Conservation (phyloP, 2,888 invertebrate genomes). For the Macaria notata region DNA sequence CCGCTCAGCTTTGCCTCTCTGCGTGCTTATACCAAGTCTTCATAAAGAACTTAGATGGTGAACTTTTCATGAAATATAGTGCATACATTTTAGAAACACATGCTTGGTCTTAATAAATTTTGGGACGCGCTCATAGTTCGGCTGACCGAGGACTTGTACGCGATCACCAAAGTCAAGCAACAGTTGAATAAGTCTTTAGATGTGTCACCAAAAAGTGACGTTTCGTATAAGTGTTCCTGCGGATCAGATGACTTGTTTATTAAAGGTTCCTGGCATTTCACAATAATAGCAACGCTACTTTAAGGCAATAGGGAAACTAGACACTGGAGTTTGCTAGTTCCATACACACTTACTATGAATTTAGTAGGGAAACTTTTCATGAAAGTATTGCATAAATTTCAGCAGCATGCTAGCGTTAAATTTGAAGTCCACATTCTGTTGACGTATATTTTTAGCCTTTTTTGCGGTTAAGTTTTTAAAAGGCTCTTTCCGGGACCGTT, state of each 20-base stretch:
- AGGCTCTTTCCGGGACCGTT: background rate
- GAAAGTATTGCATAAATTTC: slow-evolving; percentile 27
- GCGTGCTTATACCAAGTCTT: slow-evolving; percentile 21
- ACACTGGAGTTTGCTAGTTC: too few species aligned
- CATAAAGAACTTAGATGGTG: slow-evolving; percentile 22
- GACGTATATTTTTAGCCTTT: background rate
- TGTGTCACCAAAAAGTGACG: too few species aligned
- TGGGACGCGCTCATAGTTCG: too few species aligned
- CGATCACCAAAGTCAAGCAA: too few species aligned
- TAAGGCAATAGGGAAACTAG: too few species aligned
- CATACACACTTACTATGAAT: slow-evolving; percentile 1
- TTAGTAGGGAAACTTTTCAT: slow-evolving; percentile 21
- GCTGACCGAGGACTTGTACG: too few species aligned
- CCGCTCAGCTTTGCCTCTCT: slow-evolving; percentile 16
- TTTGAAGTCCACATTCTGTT: slow-evolving; percentile 9
- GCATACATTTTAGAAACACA: slow-evolving; percentile 19
- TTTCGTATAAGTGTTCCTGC: too few species aligned
- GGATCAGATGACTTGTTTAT: too few species aligned
- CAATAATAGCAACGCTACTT: too few species aligned
- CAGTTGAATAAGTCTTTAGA: too few species aligned
- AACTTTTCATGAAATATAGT: slow-evolving; percentile 26
- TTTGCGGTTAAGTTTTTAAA: background rate
- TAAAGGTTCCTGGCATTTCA: too few species aligned
- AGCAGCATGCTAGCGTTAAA: slow-evolving; percentile 18
- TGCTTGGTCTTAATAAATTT: too few species aligned